These are phyloP conservation scores for Agrochola lota DNA, from an alignment of 2,888 invertebrate genomes.

Conservation along the genomic window DNA sequence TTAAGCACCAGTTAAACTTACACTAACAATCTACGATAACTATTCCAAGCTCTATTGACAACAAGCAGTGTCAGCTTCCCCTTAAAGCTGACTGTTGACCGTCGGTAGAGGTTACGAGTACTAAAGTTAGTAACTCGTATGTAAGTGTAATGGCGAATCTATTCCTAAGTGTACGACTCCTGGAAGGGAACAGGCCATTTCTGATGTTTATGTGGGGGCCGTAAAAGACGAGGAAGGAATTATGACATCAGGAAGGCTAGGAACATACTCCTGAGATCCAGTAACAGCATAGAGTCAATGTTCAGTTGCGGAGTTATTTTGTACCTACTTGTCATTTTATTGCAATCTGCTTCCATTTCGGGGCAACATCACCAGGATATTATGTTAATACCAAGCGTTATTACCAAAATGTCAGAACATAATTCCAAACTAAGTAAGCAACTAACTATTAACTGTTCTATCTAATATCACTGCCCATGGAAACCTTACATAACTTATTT, in stretches of 20 bases:
- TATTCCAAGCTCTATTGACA: conserved; percentile 29
- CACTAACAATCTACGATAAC: conserved; percentile 39
- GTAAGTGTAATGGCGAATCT: conserved; percentile 31
- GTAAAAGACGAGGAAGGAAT: conserved; percentile 11
- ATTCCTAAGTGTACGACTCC: conserved; percentile 18
- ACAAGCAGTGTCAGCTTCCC: conserved; percentile 31
- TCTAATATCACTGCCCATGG: too few species aligned
- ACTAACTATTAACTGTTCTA: neutral
- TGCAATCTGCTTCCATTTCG: neutral
- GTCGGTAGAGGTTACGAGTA: conserved; percentile 21
- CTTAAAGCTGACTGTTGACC: neutral
- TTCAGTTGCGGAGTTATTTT: neutral
- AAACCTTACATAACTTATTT: neutral
- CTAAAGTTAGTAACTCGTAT: conserved; percentile 30
- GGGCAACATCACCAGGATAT: neutral
- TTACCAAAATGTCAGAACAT: neutral
- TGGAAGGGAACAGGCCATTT: conserved; percentile 9
- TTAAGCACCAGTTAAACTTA: conserved; percentile 20
- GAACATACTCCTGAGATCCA: neutral
- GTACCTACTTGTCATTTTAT: neutral
- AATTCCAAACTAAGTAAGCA: neutral
- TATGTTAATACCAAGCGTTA: neutral
- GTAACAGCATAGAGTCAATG: neutral
- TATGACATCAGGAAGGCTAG: neutral
- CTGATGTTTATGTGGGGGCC: conserved; percentile 11